Evolutionary conservation across 2,113 vertebrate species (phyloP), one percentile per base, ranked within the genome.

Genomic region (Pagrus major): DNA sequence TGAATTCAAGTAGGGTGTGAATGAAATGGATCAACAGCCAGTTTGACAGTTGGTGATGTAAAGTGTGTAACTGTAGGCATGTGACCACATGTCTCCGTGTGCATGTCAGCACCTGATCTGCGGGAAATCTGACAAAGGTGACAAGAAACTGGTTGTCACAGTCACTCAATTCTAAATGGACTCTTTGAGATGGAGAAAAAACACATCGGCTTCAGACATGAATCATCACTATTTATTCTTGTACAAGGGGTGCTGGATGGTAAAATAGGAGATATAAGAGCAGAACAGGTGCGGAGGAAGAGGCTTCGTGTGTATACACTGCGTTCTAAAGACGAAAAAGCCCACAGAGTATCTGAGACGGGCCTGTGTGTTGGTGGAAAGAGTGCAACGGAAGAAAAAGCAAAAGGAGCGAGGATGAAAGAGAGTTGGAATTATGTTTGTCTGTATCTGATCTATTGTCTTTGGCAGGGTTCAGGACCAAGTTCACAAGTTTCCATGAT

Each of bases 401-500:
- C 8, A 2, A 58, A 39, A 23, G 15, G 56, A 63, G 58, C 29
- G 37, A 31, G 66, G 39, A 39, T 18, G 52, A 72, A 52, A 69
- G 6, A 31, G 58, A 71, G 52, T 23, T 56, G 33, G 75, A 74
- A 66, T 73, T 3, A 3, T 35, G 52, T 78, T 78, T 56, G 31
- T 73, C 69, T 70, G 67, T 31, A 46, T 78, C 46, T 70, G 81
- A 91, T 88, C n/a, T 88, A 88, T 90, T 86, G 88, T 93, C 76
- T 88, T 79, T 88, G 77, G 80, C 83, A 64, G 65, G 29, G 47
- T 75, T 86, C 61, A 58, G 70, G 55, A 78, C 41, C 25, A 27
- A 59, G 86, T 87, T 89, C 87, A 89, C 41, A 35, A 78, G 60
- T 92, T 93, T 93, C 90, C 93, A 74, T 89, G 89, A 91, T 81